Conservation (phyloP, 2,113 vertebrate genomes). For the Cichladusa arquata region DNA sequence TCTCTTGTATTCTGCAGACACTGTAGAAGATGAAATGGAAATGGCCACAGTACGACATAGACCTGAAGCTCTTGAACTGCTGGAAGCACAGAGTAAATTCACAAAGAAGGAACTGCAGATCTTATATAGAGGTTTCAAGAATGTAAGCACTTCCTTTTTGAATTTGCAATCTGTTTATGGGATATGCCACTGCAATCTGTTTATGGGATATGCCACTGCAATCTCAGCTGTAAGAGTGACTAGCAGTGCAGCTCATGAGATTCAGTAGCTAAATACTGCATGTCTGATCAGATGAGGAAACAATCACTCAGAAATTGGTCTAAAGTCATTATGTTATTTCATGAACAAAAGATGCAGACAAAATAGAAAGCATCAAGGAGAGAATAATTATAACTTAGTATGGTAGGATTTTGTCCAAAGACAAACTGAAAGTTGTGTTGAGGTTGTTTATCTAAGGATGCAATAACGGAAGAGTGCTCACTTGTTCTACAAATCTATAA, state of each 20-base stretch:
- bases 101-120: slow-evolving; percentile 98
- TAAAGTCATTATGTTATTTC: background rate
- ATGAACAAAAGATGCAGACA: background rate
- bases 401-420: background rate
- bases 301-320: background rate
- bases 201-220: background rate
- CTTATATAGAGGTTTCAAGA: slow-evolving; percentile 98
- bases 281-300: background rate
- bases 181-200: background rate
- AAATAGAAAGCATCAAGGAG: background rate
- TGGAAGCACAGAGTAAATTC: slow-evolving; percentile 96
- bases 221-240: background rate
- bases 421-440: background rate
- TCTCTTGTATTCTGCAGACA: slow-evolving; percentile 81
- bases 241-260: background rate
- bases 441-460: background rate
- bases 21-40: slow-evolving; percentile 97
- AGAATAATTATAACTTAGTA: background rate
- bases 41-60: slow-evolving; percentile 93
- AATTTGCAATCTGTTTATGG: background rate
- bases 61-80: slow-evolving; percentile 91
- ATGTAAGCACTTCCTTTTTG: slow-evolving; percentile 79
- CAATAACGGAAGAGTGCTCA: background rate
- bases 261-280: background rate
- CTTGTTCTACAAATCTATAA: background rate